Evolutionary conservation across 2,888 invertebrate genomes (phyloP).

Genomic region (Macrophya annulata): DNA sequence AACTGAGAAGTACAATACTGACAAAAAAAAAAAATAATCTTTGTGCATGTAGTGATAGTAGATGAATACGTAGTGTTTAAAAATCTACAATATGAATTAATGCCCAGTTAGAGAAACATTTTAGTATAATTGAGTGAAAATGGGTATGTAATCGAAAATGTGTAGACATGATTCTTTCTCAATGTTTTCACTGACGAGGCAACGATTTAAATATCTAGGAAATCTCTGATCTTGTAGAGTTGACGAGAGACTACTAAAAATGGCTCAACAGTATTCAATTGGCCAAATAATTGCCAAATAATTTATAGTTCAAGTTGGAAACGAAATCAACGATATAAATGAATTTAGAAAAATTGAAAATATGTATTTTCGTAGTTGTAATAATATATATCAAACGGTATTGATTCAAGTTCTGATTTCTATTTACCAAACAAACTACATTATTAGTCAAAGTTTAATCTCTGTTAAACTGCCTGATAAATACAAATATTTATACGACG

Average conservation of each 20-base stretch:
- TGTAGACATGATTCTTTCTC: not conserved
- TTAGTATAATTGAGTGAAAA: slow-evolving; percentile 33
- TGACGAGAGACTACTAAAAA: not conserved
- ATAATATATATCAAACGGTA: not conserved
- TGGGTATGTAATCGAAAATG: not conserved
- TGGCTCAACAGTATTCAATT: slow-evolving; percentile 42
- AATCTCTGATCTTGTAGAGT: slow-evolving; percentile 10
- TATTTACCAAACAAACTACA: slow-evolving; percentile 7
- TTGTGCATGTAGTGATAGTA: slow-evolving; percentile 34
- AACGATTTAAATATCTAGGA: slow-evolving; percentile 29
- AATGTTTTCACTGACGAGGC: slow-evolving; percentile 41
- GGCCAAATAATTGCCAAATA: slow-evolving; percentile 46
- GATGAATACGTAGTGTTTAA: slow-evolving; percentile 38
- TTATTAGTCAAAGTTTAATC: not conserved
- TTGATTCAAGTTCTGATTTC: slow-evolving; percentile 38
- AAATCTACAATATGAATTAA: not conserved
- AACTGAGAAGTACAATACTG: slow-evolving; percentile 47
- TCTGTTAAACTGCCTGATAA: slow-evolving; percentile 33
- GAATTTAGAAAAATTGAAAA: slow-evolving; percentile 21
- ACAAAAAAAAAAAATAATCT: slow-evolving; percentile 26
- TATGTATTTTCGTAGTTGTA: slow-evolving; percentile 7
- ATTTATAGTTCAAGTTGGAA: not conserved
- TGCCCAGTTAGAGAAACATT: not conserved
- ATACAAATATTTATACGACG: slow-evolving; percentile 39
- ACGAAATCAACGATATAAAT: slow-evolving; percentile 37